Base-by-base conservation (phyloP, 2,888 invertebrate species). In the Stenurella melanura region DNA sequence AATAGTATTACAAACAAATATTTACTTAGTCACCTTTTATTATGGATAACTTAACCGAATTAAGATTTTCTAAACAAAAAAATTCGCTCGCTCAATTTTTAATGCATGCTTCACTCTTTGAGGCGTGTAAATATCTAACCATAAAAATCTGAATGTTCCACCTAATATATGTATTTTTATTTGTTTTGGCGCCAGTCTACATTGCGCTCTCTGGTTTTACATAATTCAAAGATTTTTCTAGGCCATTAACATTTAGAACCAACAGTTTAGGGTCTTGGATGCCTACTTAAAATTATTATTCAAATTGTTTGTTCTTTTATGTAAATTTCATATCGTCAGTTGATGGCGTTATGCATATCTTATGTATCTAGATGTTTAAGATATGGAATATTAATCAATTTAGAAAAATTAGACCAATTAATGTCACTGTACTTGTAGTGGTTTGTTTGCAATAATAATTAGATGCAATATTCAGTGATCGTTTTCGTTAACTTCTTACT, bases 151-250 rank as follows among this genome's bases (percentile, higher is more conserved):
- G 57, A 56, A 73, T 63, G 30, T 30, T 50, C 50, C 50, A 50
- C 50, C 50, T 50, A 50, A 50, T 50, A 50, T 57, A 56, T 58
- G 42, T 26, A 61, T 56, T 67, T 9, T 75, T 71, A 38, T 72
- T 58, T 64, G 19, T 38, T 15, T 57, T 76, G 50, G 66, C 76
- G 78, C 78, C 76, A 74, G 76, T 66, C 71, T 54, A 58, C 34
- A 71, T 68, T 75, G 19, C n/a, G 66, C 19, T 34, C 56, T 75
- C 75, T 72, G 71, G 69, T 75, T 81, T 80, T 70, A 77, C 81
- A 81, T 80, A 79, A 81, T 80, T 79, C 78, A 76, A 42, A 78
- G 76, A 78, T 80, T 80, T 81, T 75, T 78, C 73, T 74, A 50
- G 71, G 18, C 73, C 75, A 78, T 78, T 72, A 72, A 72, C 72